phyloP scores from a whole-genome alignment of 2,888 invertebrate species.

The Apodemia zela region DNA sequence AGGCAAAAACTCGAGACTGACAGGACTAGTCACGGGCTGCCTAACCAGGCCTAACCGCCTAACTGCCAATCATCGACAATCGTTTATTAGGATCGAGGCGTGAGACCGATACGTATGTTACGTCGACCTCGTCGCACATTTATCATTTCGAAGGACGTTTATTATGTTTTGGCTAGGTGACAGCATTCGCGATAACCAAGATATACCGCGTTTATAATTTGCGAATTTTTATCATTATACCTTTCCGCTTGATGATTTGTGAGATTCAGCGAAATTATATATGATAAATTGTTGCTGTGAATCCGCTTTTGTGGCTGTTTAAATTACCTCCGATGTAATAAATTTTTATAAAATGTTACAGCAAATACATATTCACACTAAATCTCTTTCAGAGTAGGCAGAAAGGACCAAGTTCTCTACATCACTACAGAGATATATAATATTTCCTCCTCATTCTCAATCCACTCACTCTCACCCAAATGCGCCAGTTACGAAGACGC shows the following conservation, averaged over 20 bases:
- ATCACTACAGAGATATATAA: neutral
- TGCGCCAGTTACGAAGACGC: neutral
- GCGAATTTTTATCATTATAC: slow-evolving; percentile 31
- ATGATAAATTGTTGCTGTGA: slow-evolving; percentile 29
- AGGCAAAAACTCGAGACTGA: no score
- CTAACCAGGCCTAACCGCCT: slow-evolving; percentile 29
- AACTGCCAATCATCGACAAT: slow-evolving; percentile 69
- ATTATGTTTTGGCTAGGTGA: slow-evolving; percentile 68
- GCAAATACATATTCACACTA: neutral
- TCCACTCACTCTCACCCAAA: no score
- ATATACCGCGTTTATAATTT: slow-evolving; percentile 34
- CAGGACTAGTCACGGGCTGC: no score
- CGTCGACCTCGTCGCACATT: slow-evolving; percentile 59
- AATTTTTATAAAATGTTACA: slow-evolving; percentile 5
- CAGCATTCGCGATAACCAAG: slow-evolving; percentile 55
- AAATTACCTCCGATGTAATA: neutral
- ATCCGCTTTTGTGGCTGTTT: neutral
- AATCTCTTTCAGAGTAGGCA: neutral
- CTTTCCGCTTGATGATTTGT: slow-evolving; percentile 31
- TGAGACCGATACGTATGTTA: slow-evolving; percentile 45
- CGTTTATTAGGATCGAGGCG: slow-evolving; percentile 65
- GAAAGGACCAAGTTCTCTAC: neutral
- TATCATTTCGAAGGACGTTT: slow-evolving; percentile 71
- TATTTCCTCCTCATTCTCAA: no score
- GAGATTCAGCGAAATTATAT: slow-evolving; percentile 26